These are phyloP conservation scores for Aradophagus sp. DNA, from an alignment of 1,140 invertebrate species.

Conservation along the genomic window DNA sequence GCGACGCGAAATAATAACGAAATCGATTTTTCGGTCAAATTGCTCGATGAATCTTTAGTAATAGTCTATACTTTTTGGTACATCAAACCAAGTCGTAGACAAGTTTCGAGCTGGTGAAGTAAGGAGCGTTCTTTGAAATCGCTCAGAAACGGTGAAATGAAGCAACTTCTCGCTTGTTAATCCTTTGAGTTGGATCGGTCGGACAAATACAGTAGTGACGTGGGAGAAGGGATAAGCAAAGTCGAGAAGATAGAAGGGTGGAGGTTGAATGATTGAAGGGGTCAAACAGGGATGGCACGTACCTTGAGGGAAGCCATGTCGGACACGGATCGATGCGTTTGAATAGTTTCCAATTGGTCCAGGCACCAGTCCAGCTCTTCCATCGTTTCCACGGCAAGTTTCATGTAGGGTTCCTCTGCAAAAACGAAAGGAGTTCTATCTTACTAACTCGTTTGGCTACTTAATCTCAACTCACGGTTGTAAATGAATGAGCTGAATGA, in stretches of 20 bases:
- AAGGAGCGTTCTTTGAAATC: slow-evolving; percentile 1
- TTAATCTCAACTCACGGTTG: no score
- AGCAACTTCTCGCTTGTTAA: slow-evolving; percentile 35
- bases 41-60: no score
- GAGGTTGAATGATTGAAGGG: not conserved
- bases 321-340: slow-evolving; percentile 98
- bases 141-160: slow-evolving; percentile 18
- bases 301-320: slow-evolving; percentile 99
- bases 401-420: slow-evolving; percentile 92
- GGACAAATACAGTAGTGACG: slow-evolving; percentile 1
- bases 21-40: no score
- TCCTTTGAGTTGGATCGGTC: slow-evolving; percentile 16
- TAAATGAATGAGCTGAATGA: no score
- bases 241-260: not conserved
- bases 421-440: slow-evolving; percentile 57
- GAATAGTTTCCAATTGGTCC: slow-evolving; percentile 99
- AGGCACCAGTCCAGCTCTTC: slow-evolving; percentile 99
- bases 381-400: slow-evolving; percentile 95
- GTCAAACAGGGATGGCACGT: slow-evolving; percentile 54
- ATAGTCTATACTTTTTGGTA: no score
- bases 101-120: no score
- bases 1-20: no score
- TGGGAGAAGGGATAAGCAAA: not conserved
- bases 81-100: slow-evolving; percentile 6
- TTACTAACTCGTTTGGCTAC: no score